phyloP scores from a whole-genome alignment of 2,113 vertebrate genomes.

The Uropsilus gracilis region DNA sequence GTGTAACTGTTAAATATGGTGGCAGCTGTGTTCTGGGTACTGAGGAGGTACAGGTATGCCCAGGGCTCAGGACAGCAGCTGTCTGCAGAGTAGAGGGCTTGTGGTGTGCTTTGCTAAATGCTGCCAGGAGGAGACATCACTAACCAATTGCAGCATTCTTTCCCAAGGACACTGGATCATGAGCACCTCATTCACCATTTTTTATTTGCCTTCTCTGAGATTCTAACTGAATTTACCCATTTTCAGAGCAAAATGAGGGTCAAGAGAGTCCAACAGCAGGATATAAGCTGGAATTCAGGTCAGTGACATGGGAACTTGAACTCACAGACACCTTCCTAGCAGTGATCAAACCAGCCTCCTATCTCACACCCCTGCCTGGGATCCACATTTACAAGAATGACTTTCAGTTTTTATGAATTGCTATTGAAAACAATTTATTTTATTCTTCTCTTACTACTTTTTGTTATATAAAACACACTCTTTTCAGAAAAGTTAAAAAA shows the following conservation, averaged over 20 bases:
- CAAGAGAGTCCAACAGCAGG: background rate
- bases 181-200: background rate
- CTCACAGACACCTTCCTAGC: no score
- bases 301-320: background rate
- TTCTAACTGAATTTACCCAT: background rate
- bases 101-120: rapidly evolving
- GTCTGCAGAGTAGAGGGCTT: background rate
- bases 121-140: background rate
- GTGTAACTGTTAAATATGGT: background rate
- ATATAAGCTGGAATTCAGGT: background rate
- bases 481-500: conserved; percentile 30
- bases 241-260: background rate
- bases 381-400: background rate
- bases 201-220: background rate
- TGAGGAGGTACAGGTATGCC: background rate
- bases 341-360: rapidly evolving
- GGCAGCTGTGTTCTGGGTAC: background rate
- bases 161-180: background rate
- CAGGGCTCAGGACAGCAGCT: background rate
- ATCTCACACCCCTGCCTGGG: background rate
- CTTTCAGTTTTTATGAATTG: background rate
- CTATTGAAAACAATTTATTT: background rate
- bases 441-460: background rate
- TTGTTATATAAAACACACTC: background rate
- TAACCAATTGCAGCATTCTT: background rate